Evolutionary conservation across 2,888 invertebrate genomes (phyloP).

Genomic region (Asteroscopus sphinx): DNA sequence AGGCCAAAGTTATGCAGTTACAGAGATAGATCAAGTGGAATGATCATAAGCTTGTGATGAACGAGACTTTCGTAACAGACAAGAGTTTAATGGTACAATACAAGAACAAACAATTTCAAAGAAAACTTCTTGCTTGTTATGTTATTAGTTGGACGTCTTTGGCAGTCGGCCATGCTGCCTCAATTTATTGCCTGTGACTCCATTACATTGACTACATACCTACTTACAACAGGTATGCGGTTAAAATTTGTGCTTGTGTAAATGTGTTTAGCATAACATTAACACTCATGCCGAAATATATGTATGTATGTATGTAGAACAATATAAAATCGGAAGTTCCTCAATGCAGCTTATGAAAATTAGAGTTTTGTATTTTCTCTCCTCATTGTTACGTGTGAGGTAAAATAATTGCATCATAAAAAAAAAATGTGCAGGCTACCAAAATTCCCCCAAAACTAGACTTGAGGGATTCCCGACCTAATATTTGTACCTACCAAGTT

Average conservation of each 20-base stretch:
- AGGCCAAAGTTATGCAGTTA: too few relatives aligned
- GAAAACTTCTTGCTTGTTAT: conserved; percentile 42
- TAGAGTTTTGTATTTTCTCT: too few relatives aligned
- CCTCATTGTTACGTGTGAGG: too few relatives aligned
- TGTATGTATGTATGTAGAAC: not conserved
- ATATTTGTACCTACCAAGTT: too few relatives aligned
- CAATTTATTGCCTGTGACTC: conserved; percentile 48
- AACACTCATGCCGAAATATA: conserved; percentile 6
- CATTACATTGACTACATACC: conserved; percentile 55
- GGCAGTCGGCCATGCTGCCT: conserved; percentile 54
- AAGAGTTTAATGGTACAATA: conserved; percentile 7
- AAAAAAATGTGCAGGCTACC: too few relatives aligned
- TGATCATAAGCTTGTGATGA: not conserved
- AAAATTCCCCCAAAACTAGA: too few relatives aligned
- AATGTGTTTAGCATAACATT: conserved; percentile 20
- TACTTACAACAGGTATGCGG: conserved; percentile 34
- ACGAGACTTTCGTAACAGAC: conserved; percentile 7
- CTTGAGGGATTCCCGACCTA: too few relatives aligned
- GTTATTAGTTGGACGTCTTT: conserved; percentile 40
- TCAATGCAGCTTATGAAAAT: not conserved
- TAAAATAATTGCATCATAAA: too few relatives aligned
- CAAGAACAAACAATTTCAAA: conserved; percentile 39
- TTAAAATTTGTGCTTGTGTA: conserved; percentile 48
- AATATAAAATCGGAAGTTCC: not conserved
- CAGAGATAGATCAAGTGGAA: not conserved